Evolutionary conservation across 1,140 invertebrate species (phyloP).

Genomic region (Bombus terrestris): DNA sequence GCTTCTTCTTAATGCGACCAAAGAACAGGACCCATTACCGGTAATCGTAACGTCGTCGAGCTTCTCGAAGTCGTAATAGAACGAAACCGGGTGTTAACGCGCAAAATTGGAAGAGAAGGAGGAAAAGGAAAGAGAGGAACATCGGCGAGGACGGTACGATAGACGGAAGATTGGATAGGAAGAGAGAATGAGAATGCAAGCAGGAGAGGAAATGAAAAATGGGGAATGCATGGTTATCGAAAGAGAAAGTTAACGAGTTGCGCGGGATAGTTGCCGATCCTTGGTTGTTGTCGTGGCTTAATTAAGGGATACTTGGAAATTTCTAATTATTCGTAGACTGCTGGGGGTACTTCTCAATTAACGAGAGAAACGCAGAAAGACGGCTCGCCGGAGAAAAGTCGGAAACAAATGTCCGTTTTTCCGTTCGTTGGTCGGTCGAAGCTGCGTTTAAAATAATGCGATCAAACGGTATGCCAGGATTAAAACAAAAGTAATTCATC

Average conservation of each 20-base stretch:
- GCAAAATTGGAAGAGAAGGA: not conserved
- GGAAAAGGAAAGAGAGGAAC: not conserved
- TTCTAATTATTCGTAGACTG: conserved; percentile 69
- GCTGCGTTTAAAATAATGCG: not conserved
- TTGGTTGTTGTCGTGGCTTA: conserved; percentile 73
- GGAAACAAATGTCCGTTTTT: not conserved
- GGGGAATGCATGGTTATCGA: conserved; percentile 42
- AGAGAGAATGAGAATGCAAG: no score
- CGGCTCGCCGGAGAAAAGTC: conserved; percentile 26
- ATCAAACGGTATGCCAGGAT: not conserved
- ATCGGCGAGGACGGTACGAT: not conserved
- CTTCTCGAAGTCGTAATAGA: conserved; percentile 37
- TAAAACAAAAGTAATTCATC: not conserved
- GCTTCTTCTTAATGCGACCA: conserved; percentile 22
- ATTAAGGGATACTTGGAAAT: conserved; percentile 73
- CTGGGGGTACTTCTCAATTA: conserved; percentile 71
- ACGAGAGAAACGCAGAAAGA: conserved; percentile 16
- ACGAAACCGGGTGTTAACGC: conserved; percentile 46
- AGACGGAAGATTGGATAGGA: not conserved
- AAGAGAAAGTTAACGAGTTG: conserved; percentile 20
- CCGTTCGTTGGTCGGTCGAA: not conserved
- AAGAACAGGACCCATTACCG: conserved; percentile 44
- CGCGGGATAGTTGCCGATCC: conserved; percentile 8
- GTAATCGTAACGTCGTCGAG: conserved; percentile 31
- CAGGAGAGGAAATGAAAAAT: not conserved